Evolutionary conservation across 2,888 invertebrate species (phyloP).

Genomic region (Rhabditoides inermis): DNA sequence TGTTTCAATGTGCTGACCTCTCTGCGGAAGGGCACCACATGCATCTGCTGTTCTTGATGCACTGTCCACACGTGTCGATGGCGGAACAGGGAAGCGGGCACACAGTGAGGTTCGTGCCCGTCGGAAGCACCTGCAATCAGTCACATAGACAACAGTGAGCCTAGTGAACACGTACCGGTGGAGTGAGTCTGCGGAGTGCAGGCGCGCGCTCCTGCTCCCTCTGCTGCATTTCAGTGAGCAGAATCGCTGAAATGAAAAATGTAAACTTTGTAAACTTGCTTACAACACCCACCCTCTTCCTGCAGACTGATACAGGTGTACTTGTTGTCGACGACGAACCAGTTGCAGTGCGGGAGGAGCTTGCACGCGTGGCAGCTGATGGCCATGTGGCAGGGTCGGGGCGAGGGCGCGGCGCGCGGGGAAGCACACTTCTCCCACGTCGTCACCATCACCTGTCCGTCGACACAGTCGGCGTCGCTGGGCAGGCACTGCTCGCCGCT

Average conservation of each 20-base stretch:
- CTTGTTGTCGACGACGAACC: conserved; percentile 37
- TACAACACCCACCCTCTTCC: conserved; percentile 19
- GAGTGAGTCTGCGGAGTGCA: conserved; percentile 11
- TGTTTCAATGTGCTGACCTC: no score
- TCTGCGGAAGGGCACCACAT: conserved; percentile 93
- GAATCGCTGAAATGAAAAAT: conserved; percentile 16
- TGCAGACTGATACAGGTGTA: conserved; percentile 30
- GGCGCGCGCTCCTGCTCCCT: conserved; percentile 15
- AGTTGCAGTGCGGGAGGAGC: conserved; percentile 38
- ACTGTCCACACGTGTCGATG: conserved; percentile 16
- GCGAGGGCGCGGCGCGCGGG: background rate
- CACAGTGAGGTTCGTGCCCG: conserved; percentile 10
- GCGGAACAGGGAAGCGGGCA: conserved; percentile 22
- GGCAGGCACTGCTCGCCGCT: conserved; percentile 38
- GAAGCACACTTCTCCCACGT: conserved; percentile 29
- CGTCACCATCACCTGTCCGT: conserved; percentile 27
- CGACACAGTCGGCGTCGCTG: conserved; percentile 28
- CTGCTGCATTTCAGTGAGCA: conserved; percentile 23
- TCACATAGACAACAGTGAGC: background rate
- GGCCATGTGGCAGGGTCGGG: conserved; percentile 34
- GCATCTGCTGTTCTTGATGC: conserved; percentile 57
- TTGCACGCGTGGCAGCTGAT: conserved; percentile 42
- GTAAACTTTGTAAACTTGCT: no score
- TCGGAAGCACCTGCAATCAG: no score
- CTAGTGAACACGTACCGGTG: no score